A percentile compares a stretch with the other conserved stretches of the same genome.
phyloP scores from a whole-genome alignment of 2,797 vertebrate species.

The Corythornis leucogaster region DNA sequence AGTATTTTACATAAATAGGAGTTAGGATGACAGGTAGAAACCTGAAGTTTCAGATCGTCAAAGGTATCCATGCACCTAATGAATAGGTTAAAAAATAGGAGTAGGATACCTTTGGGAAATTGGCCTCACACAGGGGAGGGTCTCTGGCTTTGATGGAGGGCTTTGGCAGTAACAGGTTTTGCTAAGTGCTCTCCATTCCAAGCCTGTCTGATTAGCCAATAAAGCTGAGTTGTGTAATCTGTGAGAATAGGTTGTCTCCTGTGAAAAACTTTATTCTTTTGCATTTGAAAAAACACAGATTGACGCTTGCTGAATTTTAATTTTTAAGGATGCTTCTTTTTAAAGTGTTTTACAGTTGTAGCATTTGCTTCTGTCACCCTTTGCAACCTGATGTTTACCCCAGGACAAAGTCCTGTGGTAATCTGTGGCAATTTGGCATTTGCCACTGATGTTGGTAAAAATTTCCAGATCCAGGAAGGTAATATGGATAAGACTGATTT shows the following conservation, averaged over 20 bases:
- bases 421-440: background rate
- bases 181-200: background rate
- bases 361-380: background rate
- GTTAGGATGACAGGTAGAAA: background rate
- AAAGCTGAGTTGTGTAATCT: background rate
- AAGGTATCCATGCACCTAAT: background rate
- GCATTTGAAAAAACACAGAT: background rate
- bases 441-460: background rate
- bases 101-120: background rate
- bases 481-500: background rate
- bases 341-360: background rate
- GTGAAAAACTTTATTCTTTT: background rate
- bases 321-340: background rate
- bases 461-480: background rate
- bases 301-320: background rate
- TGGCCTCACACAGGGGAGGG: background rate
- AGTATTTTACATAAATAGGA: background rate
- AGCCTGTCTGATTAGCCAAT: background rate
- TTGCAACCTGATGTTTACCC: background rate
- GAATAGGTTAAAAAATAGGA: background rate
- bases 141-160: background rate
- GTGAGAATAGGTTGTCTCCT: background rate
- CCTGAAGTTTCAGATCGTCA: background rate
- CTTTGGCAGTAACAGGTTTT: background rate
- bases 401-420: background rate